phyloP scores from a whole-genome alignment of 2,888 invertebrate genomes.

The Andrena dorsata region DNA sequence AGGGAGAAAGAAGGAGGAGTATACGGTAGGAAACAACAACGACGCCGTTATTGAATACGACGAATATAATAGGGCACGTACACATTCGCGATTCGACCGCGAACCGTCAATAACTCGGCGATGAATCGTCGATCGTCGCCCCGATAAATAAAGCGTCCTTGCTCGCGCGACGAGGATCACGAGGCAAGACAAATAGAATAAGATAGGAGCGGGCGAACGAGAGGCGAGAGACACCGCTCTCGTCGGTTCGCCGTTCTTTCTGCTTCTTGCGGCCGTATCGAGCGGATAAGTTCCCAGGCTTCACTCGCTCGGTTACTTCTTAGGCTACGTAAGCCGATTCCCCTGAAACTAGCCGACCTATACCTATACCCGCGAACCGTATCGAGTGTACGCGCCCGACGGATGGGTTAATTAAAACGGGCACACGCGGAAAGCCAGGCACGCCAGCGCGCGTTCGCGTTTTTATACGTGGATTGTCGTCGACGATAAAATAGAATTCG shows the following conservation, averaged over 20 bases:
- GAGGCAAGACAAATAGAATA: conserved; percentile 57
- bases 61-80: neutral
- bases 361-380: conserved; percentile 55
- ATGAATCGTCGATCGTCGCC: conserved; percentile 60
- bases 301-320: conserved; percentile 68
- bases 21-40: neutral
- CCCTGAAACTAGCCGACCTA: conserved; percentile 57
- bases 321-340: conserved; percentile 62
- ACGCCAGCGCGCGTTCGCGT: conserved; percentile 23
- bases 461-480: conserved; percentile 26
- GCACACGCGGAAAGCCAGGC: conserved; percentile 45
- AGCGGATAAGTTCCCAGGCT: conserved; percentile 73
- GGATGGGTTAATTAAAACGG: conserved; percentile 64
- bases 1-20: neutral
- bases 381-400: conserved; percentile 45
- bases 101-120: conserved; percentile 50
- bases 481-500: conserved; percentile 24
- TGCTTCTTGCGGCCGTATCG: conserved; percentile 66
- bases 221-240: conserved; percentile 41
- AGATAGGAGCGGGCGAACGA: conserved; percentile 40
- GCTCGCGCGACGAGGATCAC: conserved; percentile 46
- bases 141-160: conserved; percentile 68
- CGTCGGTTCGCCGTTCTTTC: conserved; percentile 68
- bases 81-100: conserved; percentile 39
- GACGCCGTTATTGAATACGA: neutral